A percentile compares a stretch with the other conserved stretches of the same genome.
These are phyloP conservation scores for Phenganax subtilis DNA, from an alignment of 92 coral and sea anemone genomes.

Conservation along the genomic window DNA sequence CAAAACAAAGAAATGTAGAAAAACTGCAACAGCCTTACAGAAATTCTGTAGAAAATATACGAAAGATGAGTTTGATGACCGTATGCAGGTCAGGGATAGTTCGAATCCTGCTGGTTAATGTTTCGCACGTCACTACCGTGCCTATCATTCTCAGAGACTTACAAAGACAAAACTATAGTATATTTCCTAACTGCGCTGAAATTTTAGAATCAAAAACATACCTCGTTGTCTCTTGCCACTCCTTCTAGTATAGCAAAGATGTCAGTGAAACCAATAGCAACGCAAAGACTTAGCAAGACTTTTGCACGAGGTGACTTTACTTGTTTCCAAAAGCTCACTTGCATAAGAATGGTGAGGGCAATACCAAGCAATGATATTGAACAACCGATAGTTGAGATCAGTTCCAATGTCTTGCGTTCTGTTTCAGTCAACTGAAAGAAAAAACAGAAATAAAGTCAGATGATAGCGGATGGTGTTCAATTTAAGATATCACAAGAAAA, in stretches of 20 bases:
- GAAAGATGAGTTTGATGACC: too few relatives aligned
- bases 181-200: not conserved
- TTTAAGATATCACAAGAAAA: too few relatives aligned
- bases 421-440: slow-evolving; percentile 40
- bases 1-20: slow-evolving; percentile 59
- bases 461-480: not conserved
- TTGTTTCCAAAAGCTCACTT: slow-evolving; percentile 52
- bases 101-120: too few relatives aligned
- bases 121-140: too few relatives aligned
- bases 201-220: slow-evolving; percentile 16
- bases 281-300: slow-evolving; percentile 60
- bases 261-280: slow-evolving; percentile 56
- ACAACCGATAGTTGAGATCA: slow-evolving; percentile 58
- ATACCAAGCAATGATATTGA: slow-evolving; percentile 53
- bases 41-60: slow-evolving; percentile 30
- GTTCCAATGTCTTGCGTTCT: slow-evolving; percentile 38
- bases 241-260: slow-evolving; percentile 57
- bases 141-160: too few relatives aligned
- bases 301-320: slow-evolving; percentile 58
- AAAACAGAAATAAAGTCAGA: not conserved
- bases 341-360: slow-evolving; percentile 48
- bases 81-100: too few relatives aligned
- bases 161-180: too few relatives aligned
- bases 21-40: slow-evolving; percentile 53
- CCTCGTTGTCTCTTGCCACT: slow-evolving; percentile 68